phyloP scores from a whole-genome alignment of 2,888 invertebrate species.

The Desoria tigrina region DNA sequence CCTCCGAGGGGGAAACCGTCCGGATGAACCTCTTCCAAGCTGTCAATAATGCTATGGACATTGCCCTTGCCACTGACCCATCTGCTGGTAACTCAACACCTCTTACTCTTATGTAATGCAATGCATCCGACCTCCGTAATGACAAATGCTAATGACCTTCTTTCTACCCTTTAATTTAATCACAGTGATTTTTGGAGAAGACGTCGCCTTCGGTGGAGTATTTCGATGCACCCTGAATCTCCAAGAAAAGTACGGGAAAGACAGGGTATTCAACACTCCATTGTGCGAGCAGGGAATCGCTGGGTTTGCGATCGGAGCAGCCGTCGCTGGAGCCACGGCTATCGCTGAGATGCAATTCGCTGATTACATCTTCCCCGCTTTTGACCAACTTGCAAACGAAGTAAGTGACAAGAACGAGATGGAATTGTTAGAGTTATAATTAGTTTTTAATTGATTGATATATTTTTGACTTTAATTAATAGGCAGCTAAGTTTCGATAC shows the following conservation, averaged over 20 bases:
- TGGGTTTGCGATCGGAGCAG: conserved; percentile 86
- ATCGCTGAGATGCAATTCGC: conserved; percentile 99
- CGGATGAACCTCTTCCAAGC: too few relatives aligned
- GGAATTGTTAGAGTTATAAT: too few relatives aligned
- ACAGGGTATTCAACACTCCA: conserved; percentile 95
- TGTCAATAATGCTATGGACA: too few relatives aligned
- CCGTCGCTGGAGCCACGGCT: conserved; percentile 86
- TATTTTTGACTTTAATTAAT: too few relatives aligned
- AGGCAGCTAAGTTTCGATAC: conserved; percentile 93
- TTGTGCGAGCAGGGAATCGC: conserved; percentile 90
- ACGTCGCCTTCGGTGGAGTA: conserved; percentile 97
- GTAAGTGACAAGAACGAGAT: conserved; percentile 18
- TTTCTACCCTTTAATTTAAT: conserved; percentile 26
- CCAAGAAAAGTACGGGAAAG: conserved; percentile 87
- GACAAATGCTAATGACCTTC: too few relatives aligned
- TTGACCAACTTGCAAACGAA: conserved; percentile 77
- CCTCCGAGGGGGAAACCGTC: too few relatives aligned
- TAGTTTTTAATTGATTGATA: too few relatives aligned
- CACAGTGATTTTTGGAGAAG: conserved; percentile 87
- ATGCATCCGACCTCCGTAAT: too few relatives aligned
- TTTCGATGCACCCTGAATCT: conserved; percentile 92
- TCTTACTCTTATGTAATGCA: too few relatives aligned
- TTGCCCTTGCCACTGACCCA: too few relatives aligned
- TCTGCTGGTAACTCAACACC: too few relatives aligned
- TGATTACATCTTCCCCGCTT: conserved; percentile 98